Conservation (phyloP, 2,888 invertebrate genomes). For the Argyresthia goedartella region DNA sequence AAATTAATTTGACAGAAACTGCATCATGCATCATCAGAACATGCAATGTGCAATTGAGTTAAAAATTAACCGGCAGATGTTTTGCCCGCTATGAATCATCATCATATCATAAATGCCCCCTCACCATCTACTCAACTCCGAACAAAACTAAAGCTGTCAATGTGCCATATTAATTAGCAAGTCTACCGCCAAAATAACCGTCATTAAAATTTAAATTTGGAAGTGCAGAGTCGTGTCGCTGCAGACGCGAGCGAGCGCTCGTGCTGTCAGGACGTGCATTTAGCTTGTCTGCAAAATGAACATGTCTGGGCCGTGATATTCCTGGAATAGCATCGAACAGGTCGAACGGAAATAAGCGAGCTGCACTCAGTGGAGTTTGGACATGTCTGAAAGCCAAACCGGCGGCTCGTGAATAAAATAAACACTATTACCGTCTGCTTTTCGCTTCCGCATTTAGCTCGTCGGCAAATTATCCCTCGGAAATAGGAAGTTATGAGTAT, state of each 20-base stretch:
- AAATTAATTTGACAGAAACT: no score
- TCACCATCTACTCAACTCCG: constrained; percentile 1
- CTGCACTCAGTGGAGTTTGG: constrained; percentile 61
- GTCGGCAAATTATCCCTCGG: neutral
- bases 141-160: constrained; percentile 35
- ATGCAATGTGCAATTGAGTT: no score
- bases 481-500: neutral
- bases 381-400: constrained; percentile 58
- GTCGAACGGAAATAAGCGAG: constrained; percentile 64
- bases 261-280: constrained; percentile 56
- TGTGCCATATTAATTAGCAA: constrained; percentile 49
- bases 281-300: constrained; percentile 55
- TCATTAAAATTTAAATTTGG: constrained; percentile 60
- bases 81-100: no score
- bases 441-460: constrained; percentile 15
- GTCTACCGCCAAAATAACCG: constrained; percentile 45
- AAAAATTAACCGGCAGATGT: no score
- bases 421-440: constrained; percentile 37
- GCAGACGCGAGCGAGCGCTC: constrained; percentile 28
- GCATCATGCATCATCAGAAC: no score
- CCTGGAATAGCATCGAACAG: constrained; percentile 59
- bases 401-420: constrained; percentile 59
- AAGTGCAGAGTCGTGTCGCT: constrained; percentile 60
- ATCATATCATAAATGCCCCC: no score
- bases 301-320: constrained; percentile 51